Percentiles rank a stretch among this genome's conserved stretches.
phyloP scores from a whole-genome alignment of 2,888 invertebrate genomes.

The Drosophila yooni region DNA sequence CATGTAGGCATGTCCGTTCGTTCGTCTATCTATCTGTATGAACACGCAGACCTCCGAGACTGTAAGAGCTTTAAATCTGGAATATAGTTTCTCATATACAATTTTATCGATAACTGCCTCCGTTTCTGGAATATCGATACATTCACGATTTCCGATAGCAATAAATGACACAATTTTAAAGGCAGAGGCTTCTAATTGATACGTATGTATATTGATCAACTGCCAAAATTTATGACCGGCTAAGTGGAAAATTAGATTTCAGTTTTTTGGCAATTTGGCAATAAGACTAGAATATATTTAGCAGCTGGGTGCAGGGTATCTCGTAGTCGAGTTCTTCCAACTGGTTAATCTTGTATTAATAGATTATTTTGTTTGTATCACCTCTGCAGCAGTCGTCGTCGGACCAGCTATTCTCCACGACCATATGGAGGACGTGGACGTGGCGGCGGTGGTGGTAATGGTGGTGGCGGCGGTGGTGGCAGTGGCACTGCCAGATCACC shows the following conservation, averaged over 20 bases:
- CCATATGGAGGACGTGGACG: slow-evolving; percentile 84
- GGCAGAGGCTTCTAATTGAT: not conserved
- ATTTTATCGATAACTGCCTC: no score
- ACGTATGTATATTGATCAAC: not conserved
- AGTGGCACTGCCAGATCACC: slow-evolving; percentile 70
- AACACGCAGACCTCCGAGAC: not conserved
- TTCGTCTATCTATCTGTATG: not conserved
- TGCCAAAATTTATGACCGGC: not conserved
- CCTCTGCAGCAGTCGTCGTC: slow-evolving; percentile 74
- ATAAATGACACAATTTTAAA: not conserved
- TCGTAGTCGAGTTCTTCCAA: not conserved
- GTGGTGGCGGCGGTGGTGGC: slow-evolving; percentile 58
- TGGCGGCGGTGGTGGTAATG: slow-evolving; percentile 57
- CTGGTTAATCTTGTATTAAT: not conserved
- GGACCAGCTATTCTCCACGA: slow-evolving; percentile 85
- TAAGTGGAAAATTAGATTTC: not conserved
- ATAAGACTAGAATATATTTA: not conserved
- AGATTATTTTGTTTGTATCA: not conserved
- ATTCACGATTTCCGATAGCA: not conserved
- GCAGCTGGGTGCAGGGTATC: not conserved
- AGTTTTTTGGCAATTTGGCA: not conserved
- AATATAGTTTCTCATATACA: not conserved
- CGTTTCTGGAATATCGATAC: not conserved
- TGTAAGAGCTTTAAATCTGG: not conserved
- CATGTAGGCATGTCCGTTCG: not conserved